phyloP scores from a whole-genome alignment of 2,888 invertebrate species.

The Abrostola triplasia region DNA sequence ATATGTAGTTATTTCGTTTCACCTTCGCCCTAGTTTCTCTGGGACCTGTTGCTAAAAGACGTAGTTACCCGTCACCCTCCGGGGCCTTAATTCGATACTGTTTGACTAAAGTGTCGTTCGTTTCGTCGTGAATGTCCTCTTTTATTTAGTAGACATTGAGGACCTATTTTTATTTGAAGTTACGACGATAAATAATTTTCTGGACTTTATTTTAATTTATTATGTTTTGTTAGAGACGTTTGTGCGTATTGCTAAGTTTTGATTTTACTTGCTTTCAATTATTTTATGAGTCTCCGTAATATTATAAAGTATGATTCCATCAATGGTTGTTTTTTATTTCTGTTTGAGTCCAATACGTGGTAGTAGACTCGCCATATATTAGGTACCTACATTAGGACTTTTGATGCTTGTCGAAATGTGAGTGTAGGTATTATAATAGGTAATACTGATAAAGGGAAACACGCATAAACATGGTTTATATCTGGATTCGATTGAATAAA shows the following conservation, averaged over 20 bases:
- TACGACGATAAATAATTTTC: constrained; percentile 29
- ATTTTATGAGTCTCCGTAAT: no score
- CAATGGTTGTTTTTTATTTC: no score
- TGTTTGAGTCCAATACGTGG: no score
- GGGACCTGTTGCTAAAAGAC: constrained; percentile 79
- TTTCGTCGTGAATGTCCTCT: constrained; percentile 42
- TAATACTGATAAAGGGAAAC: no score
- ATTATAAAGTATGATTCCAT: no score
- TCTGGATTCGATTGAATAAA: no score
- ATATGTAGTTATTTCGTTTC: constrained; percentile 39
- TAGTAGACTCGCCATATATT: no score
- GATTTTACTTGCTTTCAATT: no score
- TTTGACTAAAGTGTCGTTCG: constrained; percentile 68
- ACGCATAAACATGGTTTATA: no score
- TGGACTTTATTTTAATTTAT: neutral
- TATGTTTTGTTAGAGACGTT: neutral
- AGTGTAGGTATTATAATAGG: no score
- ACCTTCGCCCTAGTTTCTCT: constrained; percentile 65
- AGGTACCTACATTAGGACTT: no score
- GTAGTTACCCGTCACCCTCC: constrained; percentile 59
- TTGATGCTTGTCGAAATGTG: no score
- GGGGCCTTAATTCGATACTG: constrained; percentile 72
- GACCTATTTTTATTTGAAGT: constrained; percentile 25
- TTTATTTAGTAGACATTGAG: constrained; percentile 44
- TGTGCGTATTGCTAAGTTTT: neutral